These are phyloP conservation scores for Drosophila tripunctata DNA, from an alignment of 2,888 invertebrate genomes.

Conservation along the genomic window DNA sequence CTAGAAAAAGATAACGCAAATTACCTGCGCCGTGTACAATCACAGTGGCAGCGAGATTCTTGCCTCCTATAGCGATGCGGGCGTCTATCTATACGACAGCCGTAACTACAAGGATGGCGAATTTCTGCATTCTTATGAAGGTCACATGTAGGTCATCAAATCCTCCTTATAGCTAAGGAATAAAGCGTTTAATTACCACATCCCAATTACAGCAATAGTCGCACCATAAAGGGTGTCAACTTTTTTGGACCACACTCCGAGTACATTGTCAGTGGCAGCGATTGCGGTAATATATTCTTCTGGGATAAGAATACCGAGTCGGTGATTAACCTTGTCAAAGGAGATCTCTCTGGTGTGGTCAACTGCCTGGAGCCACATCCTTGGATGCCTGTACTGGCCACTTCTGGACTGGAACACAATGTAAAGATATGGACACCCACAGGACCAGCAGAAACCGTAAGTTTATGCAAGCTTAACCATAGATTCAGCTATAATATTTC, in stretches of 20 bases:
- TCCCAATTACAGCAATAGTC: conserved; percentile 85
- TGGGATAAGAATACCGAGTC: conserved; percentile 96
- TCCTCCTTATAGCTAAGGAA: fast-evolving
- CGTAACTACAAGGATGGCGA: conserved; percentile 84
- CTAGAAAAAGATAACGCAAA: conserved; percentile 85
- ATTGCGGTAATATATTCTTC: conserved; percentile 93
- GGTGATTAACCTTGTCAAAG: conserved; percentile 94
- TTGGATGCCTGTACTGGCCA: conserved; percentile 92
- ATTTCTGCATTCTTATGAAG: conserved; percentile 86
- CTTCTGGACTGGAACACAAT: conserved; percentile 94
- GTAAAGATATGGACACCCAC: conserved; percentile 96
- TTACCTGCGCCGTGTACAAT: conserved; percentile 96
- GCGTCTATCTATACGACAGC: conserved; percentile 94
- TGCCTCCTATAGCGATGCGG: conserved; percentile 97
- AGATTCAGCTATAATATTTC: background rate
- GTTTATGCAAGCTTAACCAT: background rate
- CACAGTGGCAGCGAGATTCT: conserved; percentile 95
- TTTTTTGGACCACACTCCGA: conserved; percentile 97
- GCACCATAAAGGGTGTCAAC: conserved; percentile 95
- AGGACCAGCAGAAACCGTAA: conserved; percentile 59
- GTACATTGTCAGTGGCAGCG: conserved; percentile 96
- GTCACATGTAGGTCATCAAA: conserved; percentile 86
- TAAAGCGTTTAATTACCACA: background rate
- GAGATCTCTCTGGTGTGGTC: conserved; percentile 92
- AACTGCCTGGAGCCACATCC: conserved; percentile 97